phyloP scores from a whole-genome alignment of 2,113 vertebrate genomes.

The Dinomys branickii region DNA sequence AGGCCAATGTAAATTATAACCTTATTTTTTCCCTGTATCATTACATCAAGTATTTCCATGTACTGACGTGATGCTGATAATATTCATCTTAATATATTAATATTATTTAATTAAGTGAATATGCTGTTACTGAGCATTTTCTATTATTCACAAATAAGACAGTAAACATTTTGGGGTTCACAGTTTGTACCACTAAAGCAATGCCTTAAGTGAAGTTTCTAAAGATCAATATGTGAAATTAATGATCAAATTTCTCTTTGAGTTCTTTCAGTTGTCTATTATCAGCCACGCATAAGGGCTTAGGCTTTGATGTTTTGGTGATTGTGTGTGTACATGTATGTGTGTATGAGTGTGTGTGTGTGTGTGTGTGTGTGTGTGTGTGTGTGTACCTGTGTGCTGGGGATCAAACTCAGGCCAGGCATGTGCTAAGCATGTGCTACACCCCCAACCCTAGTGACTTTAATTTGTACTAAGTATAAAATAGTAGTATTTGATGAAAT shows the following conservation, averaged over 20 bases:
- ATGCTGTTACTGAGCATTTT: not conserved
- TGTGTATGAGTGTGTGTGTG: not conserved
- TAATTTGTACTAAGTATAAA: not conserved
- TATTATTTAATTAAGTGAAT: not conserved
- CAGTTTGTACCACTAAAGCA: not conserved
- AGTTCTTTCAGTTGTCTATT: not conserved
- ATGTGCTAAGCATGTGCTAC: not conserved
- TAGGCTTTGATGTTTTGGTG: not conserved
- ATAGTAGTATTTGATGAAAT: not conserved
- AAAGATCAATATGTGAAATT: not conserved
- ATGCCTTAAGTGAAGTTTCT: not conserved
- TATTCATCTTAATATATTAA: slow-evolving; percentile 43
- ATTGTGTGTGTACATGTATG: not conserved
- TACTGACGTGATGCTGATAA: not conserved
- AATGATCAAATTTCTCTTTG: not conserved
- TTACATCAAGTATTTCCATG: slow-evolving; percentile 19
- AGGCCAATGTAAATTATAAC: not conserved
- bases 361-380: not conserved
- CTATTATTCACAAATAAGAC: slow-evolving; percentile 8
- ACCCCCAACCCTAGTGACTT: not conserved
- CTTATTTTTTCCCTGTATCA: not conserved
- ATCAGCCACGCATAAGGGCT: not conserved
- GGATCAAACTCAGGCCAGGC: not conserved
- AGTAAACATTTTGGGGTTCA: not conserved
- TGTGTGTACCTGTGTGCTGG: too few relatives aligned